Conservation (phyloP, 2,797 vertebrate genomes). For the Sebastes trivittatus region DNA sequence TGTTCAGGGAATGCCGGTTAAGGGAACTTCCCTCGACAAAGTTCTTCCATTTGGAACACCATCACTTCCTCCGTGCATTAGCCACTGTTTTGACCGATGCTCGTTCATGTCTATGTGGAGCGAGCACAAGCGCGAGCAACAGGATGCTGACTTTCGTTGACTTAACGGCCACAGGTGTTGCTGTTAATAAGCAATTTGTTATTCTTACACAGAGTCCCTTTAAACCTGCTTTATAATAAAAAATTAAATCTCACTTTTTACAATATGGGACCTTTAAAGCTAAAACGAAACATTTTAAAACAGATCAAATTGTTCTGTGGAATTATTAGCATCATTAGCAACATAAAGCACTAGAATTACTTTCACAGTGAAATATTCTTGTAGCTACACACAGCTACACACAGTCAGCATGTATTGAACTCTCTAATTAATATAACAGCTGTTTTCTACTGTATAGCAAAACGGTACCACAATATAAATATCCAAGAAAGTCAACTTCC, state of each 20-base stretch:
- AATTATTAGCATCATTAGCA: not conserved
- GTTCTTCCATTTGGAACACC: no score
- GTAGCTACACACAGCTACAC: not conserved
- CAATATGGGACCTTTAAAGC: not conserved
- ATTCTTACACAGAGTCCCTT: no score
- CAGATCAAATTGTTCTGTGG: not conserved
- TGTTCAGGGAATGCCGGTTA: no score
- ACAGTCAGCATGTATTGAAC: not conserved
- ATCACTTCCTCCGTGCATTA: no score
- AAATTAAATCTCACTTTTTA: accelerated
- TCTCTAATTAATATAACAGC: not conserved
- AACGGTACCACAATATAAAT: not conserved
- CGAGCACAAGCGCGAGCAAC: no score
- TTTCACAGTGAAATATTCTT: not conserved
- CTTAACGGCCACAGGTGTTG: no score
- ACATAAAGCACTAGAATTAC: not conserved
- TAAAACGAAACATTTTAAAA: not conserved
- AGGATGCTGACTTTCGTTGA: no score
- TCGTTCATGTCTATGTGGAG: no score
- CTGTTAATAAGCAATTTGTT: no score
- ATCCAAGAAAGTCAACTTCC: not conserved
- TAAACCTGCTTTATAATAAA: no score
- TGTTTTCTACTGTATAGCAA: not conserved
- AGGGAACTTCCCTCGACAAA: no score
- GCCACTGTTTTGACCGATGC: no score